Evolutionary conservation across 2,113 vertebrate genomes (phyloP), one percentile per base, ranked within the genome.

Genomic region (Pavo muticus): DNA sequence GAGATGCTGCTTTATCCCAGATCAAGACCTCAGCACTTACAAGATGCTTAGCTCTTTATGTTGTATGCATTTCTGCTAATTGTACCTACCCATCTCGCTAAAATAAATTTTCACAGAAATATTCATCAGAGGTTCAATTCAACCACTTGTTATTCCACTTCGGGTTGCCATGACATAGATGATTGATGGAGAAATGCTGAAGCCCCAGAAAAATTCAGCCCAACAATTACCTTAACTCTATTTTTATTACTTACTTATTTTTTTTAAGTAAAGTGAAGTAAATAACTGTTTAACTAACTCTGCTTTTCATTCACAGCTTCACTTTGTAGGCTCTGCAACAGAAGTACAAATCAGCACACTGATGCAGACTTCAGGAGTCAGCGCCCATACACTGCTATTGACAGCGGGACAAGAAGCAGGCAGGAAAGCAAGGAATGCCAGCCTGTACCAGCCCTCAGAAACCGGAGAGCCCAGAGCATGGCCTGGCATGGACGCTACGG

Each of bases 101-200:
- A 78, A 76, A 79, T 47, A 30, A 91, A 91, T 60, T 25, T 19
- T 67, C 56, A 59, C 16, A 54, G 40, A 94, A 84, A 14, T 23
- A 84, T 37, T 63, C 44, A 73, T 32, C 5, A 80, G 56, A 79
- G 24, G 32, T 35, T 76, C 6, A 5, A 14, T 14, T 77, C 72
- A 90, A 42, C 6, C 5, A 54, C 17, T 44, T 78, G 20, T 74
- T 91, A 92, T 60, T 45, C 48, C 74, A 87, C 19, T 80, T 60
- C 68, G 50, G 79, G 82, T 88, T 77, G 77, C 56, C 80, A 16
- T 47, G 35, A 80, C 3, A 15, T 21, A 74, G 87, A 16, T 68
- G 75, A 95, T 47, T 68, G 75, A 96, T 47, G n/a, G 75, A 79
- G 59, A 89, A 88, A 61, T 71, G 71, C 50, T 47, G 68, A 77